Evolutionary conservation across 2,888 invertebrate genomes (phyloP), one percentile per base, ranked within the genome.

Genomic region (Unio pictorum): DNA sequence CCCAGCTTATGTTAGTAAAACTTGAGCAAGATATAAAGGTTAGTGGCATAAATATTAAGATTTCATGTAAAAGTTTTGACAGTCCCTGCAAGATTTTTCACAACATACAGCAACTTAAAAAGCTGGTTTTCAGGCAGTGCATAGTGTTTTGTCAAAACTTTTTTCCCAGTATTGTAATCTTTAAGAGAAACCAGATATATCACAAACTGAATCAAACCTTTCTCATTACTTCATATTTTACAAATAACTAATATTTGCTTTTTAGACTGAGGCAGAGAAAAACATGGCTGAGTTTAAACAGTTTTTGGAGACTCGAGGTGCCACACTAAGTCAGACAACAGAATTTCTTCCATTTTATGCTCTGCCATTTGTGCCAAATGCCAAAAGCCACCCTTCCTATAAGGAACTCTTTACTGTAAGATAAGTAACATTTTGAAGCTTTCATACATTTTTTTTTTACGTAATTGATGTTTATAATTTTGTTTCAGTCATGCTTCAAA

Each of bases 271-370:
- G 59, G 74, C 73, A 18, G 87, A 86, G 62, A 81, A 83, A 60
- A 84, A 81, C 20, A 89, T 89, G 88, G 71, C 72, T 6, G 83
- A 82, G 26, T 89, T 90, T 73, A 88, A 87, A 78, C 81, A 78
- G 55, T 90, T 86, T 72, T 79, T 90, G 58, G 90, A 90, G 75
- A 88, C 86, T 3, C 76, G 87, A 69, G 92, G 92, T 34, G 88
- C 91, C 28, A 87, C 90, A 59, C 88, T 92, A 63, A 91, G 92
- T 71, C 90, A 91, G 71, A 92, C 92, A 56, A 89, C 91, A 59
- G 91, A 92, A 69, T 91, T 92, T 73, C 86, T 92, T 60, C 91
- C 92, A 4, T 92, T 91, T 74, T 93, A 92, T 85, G 92, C 92
- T 54, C 86, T 93, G 30, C 92, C 93, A 0, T 92, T 91, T 78